Percentiles rank a stretch among this genome's conserved stretches.
These are phyloP conservation scores for Anableps anableps DNA, from an alignment of 2,797 vertebrate genomes.

Conservation along the genomic window DNA sequence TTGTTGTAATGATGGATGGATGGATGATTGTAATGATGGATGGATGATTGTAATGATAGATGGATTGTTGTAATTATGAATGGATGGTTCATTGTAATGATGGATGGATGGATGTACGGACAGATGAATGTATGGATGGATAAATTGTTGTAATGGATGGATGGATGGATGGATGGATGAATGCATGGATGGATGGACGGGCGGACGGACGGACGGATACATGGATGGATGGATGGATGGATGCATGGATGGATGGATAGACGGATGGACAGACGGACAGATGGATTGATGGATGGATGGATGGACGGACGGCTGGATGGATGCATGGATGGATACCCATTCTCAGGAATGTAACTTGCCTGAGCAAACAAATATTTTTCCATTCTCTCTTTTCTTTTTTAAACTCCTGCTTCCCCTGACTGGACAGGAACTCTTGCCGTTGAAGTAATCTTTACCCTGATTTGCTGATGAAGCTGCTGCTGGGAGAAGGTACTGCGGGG, in stretches of 20 bases:
- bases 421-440: not conserved
- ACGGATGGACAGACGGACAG: not conserved
- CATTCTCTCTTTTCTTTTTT: not conserved
- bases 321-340: not conserved
- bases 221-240: too few species aligned
- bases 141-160: not conserved
- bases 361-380: not conserved
- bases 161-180: not conserved
- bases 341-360: not conserved
- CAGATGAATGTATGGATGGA: not conserved
- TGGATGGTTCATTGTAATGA: too few species aligned
- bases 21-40: too few species aligned
- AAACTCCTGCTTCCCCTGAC: not conserved
- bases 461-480: constrained; percentile 81
- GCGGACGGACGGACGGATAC: too few species aligned
- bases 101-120: not conserved
- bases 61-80: too few species aligned
- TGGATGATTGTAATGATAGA: too few species aligned
- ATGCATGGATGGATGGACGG: too few species aligned
- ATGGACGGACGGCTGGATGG: not conserved
- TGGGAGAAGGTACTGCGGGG: constrained; percentile 79
- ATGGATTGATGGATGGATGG: not conserved
- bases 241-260: too few species aligned
- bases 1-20: too few species aligned
- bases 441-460: constrained; percentile 68